These are phyloP conservation scores for Caenorhabditis panamensis DNA, from an alignment of 2,888 invertebrate genomes.

Conservation along the genomic window DNA sequence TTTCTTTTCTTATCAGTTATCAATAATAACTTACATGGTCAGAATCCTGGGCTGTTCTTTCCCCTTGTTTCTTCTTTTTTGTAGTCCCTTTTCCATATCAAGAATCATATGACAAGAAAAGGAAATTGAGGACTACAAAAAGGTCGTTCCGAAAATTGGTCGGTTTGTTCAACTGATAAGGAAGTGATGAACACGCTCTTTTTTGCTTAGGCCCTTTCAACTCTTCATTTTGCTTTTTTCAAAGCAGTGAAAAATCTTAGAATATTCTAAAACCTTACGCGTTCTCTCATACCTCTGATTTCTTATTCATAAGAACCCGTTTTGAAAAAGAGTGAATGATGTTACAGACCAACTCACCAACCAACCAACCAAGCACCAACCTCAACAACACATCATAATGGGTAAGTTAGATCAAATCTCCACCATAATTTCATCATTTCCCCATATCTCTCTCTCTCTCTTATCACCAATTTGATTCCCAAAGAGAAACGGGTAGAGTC, in stretches of 20 bases:
- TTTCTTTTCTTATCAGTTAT: not conserved
- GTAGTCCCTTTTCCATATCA: no score
- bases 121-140: not conserved
- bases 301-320: not conserved
- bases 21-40: not conserved
- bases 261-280: conserved; percentile 26
- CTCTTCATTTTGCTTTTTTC: no score
- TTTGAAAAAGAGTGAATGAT: not conserved
- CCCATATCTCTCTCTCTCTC: no score
- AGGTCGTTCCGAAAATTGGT: not conserved
- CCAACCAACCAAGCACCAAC: no score
- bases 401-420: not conserved
- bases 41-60: no score
- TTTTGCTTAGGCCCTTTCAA: no score
- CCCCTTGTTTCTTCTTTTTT: not conserved
- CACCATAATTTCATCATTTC: no score
- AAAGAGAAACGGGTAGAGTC: no score
- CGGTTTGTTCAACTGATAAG: no score
- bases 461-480: no score
- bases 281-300: not conserved
- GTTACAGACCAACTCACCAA: no score
- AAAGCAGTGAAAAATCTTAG: not conserved
- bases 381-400: not conserved
- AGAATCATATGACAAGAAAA: not conserved
- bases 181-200: no score